Evolutionary conservation across 1,140 invertebrate species (phyloP).

Genomic region (Drosophila pachea): DNA sequence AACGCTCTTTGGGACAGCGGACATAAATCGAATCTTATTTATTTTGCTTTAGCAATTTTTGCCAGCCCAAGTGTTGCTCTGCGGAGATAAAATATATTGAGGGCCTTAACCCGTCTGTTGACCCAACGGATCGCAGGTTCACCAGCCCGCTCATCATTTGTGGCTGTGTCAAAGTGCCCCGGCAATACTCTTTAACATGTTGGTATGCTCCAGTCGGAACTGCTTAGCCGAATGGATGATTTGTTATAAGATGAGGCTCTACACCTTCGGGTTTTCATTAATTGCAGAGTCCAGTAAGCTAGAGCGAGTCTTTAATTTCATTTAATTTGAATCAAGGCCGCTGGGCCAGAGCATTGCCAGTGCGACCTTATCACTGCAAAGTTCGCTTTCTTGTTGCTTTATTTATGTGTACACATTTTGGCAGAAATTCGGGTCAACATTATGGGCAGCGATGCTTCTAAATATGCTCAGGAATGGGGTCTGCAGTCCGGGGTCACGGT

Average conservation of each 20-base stretch:
- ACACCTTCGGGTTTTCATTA: no score
- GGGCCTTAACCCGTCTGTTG: constrained; percentile 55
- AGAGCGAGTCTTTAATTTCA: no score
- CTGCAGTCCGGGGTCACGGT: constrained; percentile 34
- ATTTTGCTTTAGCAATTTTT: constrained; percentile 74
- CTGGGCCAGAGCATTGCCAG: constrained; percentile 38
- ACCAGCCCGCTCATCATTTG: constrained; percentile 43
- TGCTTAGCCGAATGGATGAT: no score
- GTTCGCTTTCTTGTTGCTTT: constrained; percentile 58
- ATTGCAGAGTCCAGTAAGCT: no score
- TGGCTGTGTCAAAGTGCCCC: constrained; percentile 33
- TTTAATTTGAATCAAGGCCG: neutral
- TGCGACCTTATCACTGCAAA: constrained; percentile 8
- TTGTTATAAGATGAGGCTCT: no score
- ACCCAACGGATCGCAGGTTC: constrained; percentile 24
- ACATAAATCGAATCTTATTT: constrained; percentile 78
- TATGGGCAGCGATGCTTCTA: constrained; percentile 63
- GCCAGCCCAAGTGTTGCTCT: constrained; percentile 60
- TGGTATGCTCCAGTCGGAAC: no score
- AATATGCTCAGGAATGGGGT: constrained; percentile 29
- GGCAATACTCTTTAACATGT: constrained; percentile 3
- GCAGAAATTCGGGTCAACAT: constrained; percentile 76
- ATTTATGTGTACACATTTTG: constrained; percentile 73
- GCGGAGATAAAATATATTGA: constrained; percentile 74
- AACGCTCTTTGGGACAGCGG: constrained; percentile 35